Evolutionary conservation across 2,888 invertebrate species (phyloP), one percentile per base, ranked within the genome.

Genomic region (Lepidocyrtoides sp.): DNA sequence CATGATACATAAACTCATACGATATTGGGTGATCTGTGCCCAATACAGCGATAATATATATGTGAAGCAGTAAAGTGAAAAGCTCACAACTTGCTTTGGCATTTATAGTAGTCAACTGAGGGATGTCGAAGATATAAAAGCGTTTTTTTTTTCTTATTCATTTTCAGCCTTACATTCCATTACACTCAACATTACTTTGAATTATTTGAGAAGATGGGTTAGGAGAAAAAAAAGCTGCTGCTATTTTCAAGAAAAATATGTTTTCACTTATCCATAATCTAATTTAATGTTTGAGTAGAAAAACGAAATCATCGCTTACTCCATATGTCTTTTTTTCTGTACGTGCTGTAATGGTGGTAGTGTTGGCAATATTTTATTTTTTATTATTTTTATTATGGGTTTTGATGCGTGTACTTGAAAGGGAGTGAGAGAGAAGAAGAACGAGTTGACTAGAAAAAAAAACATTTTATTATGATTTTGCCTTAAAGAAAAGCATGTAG

Each of bases 321-420:
- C 20, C 2, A 41, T 69, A 36, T 69, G 41, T 69, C 41, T 41
- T 69, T 41, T 69, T 3, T 20, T n/a, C n/a, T n/a, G n/a, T n/a
- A n/a, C n/a, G n/a, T n/a, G n/a, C 29, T 69, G 17, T 63, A 48
- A 44, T 60, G 48, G 17, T 51, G 66, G 14, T 29, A 63, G 17
- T 41, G 36, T 41, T 69, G 26, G 82, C 32, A 69, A 84, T 84
- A 84, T 69, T 10, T 41, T 69, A 41, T 69, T n/a, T n/a, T n/a
- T n/a, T n/a, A n/a, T n/a, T n/a, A n/a, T n/a, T n/a, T n/a, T n/a
- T n/a, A n/a, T n/a, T n/a, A n/a, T n/a, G n/a, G 63, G 41, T 41
- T n/a, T 41, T 69, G 69, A 36, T 69, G 69, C n/a, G 41, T 69
- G 69, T 17, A 41, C 12, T 69, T 69, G 1, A 41, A 69, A 69